Evolutionary conservation across 2,888 invertebrate species (phyloP).

Genomic region (Cyrtodaria siliqua): DNA sequence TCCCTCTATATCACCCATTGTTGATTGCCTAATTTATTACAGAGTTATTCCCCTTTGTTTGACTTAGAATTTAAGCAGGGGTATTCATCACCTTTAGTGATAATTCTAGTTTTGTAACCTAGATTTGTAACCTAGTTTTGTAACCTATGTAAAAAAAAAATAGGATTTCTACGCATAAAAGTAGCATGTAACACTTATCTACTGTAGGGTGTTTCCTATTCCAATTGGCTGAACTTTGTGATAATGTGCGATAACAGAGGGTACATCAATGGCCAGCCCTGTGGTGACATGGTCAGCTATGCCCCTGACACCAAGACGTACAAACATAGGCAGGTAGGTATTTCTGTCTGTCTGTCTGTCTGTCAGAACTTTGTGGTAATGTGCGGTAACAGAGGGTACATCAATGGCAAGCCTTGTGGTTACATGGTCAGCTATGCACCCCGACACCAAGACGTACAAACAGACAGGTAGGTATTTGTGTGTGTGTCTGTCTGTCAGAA

Average conservation of each 20-base stretch:
- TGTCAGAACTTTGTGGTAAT: constrained; percentile 49
- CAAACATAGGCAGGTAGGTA: constrained; percentile 45
- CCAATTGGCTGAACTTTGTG: constrained; percentile 56
- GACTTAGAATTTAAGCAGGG: no score
- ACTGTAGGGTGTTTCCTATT: constrained; percentile 48
- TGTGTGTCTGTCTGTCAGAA: no score
- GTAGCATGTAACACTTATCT: no score
- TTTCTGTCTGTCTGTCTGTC: not conserved
- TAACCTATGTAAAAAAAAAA: no score
- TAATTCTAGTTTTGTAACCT: no score
- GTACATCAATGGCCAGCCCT: constrained; percentile 12
- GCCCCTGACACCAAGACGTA: constrained; percentile 32
- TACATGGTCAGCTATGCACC: constrained; percentile 10
- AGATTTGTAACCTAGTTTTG: no score
- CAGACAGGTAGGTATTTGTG: constrained; percentile 39
- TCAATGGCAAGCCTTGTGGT: constrained; percentile 14
- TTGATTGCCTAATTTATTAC: no score
- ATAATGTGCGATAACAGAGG: constrained; percentile 50
- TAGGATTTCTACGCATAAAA: no score
- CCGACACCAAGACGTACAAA: constrained; percentile 42
- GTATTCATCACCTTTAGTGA: no score
- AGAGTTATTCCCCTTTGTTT: no score
- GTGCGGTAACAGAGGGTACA: constrained; percentile 47
- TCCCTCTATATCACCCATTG: no score
- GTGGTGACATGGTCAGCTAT: constrained; percentile 19